A percentile compares a stretch with the other conserved stretches of the same genome.
These are phyloP conservation scores for Antennarius striatus DNA, from an alignment of 2,113 vertebrate genomes.

Conservation along the genomic window DNA sequence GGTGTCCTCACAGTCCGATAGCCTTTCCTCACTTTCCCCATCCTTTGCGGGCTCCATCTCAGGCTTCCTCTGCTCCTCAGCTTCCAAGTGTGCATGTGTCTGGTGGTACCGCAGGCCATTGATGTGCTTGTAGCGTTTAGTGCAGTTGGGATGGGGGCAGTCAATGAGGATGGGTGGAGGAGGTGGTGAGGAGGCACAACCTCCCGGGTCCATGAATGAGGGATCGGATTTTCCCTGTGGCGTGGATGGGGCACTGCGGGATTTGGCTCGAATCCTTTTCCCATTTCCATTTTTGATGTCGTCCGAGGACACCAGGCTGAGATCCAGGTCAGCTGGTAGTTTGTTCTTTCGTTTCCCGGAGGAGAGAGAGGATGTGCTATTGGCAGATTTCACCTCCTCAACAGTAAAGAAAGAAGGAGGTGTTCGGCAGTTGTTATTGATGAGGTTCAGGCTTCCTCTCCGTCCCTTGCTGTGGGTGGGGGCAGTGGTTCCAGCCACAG, in stretches of 20 bases:
- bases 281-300: conserved; percentile 90
- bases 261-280: conserved; percentile 93
- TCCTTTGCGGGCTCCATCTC: conserved; percentile 86
- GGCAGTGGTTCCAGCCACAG: conserved; percentile 70
- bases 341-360: conserved; percentile 93
- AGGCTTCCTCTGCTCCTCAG: conserved; percentile 86
- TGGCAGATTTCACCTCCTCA: conserved; percentile 90
- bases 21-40: conserved; percentile 89
- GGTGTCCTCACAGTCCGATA: conserved; percentile 94
- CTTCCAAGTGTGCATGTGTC: conserved; percentile 95
- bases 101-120: conserved; percentile 98
- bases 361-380: conserved; percentile 72
- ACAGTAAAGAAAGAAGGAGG: conserved; percentile 88
- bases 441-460: conserved; percentile 91
- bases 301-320: conserved; percentile 86
- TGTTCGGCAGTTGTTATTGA: conserved; percentile 85
- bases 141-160: conserved; percentile 98
- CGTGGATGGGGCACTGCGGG: conserved; percentile 93
- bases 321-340: conserved; percentile 90
- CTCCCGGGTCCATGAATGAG: conserved; percentile 92
- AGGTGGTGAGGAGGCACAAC: conserved; percentile 79
- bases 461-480: conserved; percentile 87
- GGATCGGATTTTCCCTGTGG: conserved; percentile 92
- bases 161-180: conserved; percentile 95
- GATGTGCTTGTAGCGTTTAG: conserved; percentile 99